These are phyloP conservation scores for Trypoxylus dichotomus DNA, from an alignment of 1,140 invertebrate species.

Conservation along the genomic window DNA sequence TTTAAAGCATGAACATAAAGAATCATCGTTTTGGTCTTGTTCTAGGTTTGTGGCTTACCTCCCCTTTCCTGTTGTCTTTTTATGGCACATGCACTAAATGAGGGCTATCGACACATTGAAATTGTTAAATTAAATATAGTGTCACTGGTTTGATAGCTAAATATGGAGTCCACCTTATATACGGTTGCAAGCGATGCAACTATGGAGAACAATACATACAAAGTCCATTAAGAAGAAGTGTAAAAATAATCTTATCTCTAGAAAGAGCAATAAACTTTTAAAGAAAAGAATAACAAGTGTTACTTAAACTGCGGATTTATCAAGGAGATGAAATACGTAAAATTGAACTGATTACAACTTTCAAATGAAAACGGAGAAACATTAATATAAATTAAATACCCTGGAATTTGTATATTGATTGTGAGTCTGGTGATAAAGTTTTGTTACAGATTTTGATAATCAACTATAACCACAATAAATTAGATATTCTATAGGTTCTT, in stretches of 20 bases:
- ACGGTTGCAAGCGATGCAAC: not conserved
- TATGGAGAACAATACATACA: not conserved
- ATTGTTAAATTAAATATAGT: slow-evolving; percentile 9
- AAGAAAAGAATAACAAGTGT: not conserved
- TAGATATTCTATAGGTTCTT: too few relatives aligned
- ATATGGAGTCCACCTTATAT: not conserved
- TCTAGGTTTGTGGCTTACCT: not conserved
- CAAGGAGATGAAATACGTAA: too few relatives aligned
- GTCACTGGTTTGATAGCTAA: not conserved
- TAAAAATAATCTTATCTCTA: not conserved
- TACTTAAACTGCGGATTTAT: too few relatives aligned
- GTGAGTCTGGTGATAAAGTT: too few relatives aligned
- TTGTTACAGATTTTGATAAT: too few relatives aligned
- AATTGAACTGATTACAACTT: too few relatives aligned
- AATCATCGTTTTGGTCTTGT: not conserved
- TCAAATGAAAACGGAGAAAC: too few relatives aligned
- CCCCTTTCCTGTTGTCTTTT: not conserved
- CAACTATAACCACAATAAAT: too few relatives aligned
- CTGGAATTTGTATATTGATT: too few relatives aligned
- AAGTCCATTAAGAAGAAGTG: slow-evolving; percentile 11
- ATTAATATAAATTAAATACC: too few relatives aligned
- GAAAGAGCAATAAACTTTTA: not conserved
- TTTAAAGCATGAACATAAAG: not conserved
- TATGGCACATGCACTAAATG: not conserved
- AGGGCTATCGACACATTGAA: not conserved